Conservation (phyloP, 2,888 invertebrate species). For the Ditula angustiorana region DNA sequence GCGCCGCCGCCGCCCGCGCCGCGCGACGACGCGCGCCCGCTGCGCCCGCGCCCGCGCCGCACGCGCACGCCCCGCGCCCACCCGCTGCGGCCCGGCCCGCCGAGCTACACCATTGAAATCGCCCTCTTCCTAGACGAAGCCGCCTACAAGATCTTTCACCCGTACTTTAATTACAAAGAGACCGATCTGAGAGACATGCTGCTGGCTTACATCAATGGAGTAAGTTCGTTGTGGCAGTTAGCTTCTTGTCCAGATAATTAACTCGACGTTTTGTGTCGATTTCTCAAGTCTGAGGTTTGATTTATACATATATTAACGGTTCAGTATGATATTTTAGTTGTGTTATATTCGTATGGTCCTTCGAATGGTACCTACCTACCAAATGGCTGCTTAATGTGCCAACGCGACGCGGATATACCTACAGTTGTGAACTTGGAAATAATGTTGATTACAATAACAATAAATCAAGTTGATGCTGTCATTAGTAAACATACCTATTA, state of each 20-base stretch:
- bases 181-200: slow-evolving; percentile 89
- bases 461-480: too few relatives aligned
- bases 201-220: slow-evolving; percentile 91
- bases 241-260: background rate
- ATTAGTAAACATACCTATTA: too few relatives aligned
- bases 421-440: too few relatives aligned
- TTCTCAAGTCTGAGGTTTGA: background rate
- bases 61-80: slow-evolving; percentile 55
- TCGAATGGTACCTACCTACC: too few relatives aligned
- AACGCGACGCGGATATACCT: too few relatives aligned
- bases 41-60: slow-evolving; percentile 62
- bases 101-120: slow-evolving; percentile 87
- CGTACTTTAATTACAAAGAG: slow-evolving; percentile 88
- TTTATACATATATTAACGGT: too few relatives aligned
- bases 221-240: slow-evolving; percentile 63
- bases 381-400: too few relatives aligned
- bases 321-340: too few relatives aligned
- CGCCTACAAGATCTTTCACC: slow-evolving; percentile 89
- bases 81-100: slow-evolving; percentile 54
- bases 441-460: too few relatives aligned
- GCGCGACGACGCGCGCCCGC: slow-evolving; percentile 72
- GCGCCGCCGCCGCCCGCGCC: slow-evolving; percentile 76
- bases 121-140: slow-evolving; percentile 91
- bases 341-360: background rate
- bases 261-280: background rate